phyloP scores from a whole-genome alignment of 2,797 vertebrate genomes.

The Naso thynnoides region DNA sequence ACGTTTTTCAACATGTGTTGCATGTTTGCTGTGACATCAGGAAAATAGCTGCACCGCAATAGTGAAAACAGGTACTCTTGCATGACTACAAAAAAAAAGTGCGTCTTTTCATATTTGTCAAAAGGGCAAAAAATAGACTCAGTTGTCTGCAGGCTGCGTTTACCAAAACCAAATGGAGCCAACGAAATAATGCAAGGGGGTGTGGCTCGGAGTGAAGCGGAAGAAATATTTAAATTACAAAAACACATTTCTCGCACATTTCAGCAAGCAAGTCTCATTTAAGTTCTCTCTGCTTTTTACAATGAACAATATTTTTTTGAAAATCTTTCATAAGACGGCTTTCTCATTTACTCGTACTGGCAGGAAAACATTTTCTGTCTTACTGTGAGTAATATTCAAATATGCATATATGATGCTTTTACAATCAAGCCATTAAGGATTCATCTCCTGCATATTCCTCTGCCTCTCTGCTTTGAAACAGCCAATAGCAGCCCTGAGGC shows the following conservation, averaged over 20 bases:
- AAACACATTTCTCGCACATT: conserved; percentile 39
- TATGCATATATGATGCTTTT: conserved; percentile 22
- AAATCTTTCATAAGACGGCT: not conserved
- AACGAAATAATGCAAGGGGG: conserved; percentile 34
- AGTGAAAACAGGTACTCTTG: not conserved
- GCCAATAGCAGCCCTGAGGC: conserved; percentile 64
- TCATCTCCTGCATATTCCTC: conserved; percentile 51
- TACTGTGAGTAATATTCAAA: conserved; percentile 9
- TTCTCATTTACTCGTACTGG: not conserved
- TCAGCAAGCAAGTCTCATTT: conserved; percentile 46
- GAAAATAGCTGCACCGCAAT: not conserved
- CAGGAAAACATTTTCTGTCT: conserved; percentile 1
- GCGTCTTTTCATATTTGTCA: conserved; percentile 7
- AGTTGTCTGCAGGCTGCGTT: conserved; percentile 37
- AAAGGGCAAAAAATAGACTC: conserved; percentile 25
- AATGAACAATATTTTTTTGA: conserved; percentile 1
- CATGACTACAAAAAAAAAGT: conserved; percentile 15
- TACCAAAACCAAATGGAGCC: conserved; percentile 31
- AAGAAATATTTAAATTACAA: conserved; percentile 34
- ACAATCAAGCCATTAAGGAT: conserved; percentile 48
- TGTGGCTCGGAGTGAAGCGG: conserved; percentile 46
- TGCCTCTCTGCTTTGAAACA: conserved; percentile 56
- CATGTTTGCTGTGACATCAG: not conserved
- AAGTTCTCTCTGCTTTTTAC: not conserved
- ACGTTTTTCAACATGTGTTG: not conserved